Evolutionary conservation across 2,888 invertebrate species (phyloP).

Genomic region (Sesia bembeciformis): DNA sequence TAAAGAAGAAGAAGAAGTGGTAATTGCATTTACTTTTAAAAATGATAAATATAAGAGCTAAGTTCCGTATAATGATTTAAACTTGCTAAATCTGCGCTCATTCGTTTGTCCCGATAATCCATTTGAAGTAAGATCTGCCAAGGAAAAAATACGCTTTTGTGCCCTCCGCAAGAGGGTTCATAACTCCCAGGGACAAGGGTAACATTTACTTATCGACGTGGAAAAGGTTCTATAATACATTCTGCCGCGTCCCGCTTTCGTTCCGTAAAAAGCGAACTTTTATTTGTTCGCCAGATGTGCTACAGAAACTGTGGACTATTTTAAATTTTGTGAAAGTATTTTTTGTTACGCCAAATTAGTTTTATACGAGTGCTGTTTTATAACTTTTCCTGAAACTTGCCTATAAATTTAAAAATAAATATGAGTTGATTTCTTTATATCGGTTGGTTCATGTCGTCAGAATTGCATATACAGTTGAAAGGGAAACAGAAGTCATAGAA

Average conservation of each 20-base stretch:
- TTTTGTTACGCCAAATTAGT: not conserved
- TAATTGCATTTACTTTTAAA: not conserved
- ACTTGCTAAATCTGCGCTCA: slow-evolving; percentile 23
- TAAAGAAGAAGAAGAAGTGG: no score
- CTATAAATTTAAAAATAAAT: no score
- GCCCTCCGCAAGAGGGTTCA: slow-evolving; percentile 39
- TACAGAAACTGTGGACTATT: slow-evolving; percentile 15
- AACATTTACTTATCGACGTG: slow-evolving; percentile 67
- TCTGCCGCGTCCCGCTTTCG: slow-evolving; percentile 35
- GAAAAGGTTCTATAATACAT: slow-evolving; percentile 60
- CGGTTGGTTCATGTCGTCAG: no score
- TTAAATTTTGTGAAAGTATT: slow-evolving; percentile 26
- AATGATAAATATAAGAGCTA: not conserved
- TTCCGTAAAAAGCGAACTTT: slow-evolving; percentile 34
- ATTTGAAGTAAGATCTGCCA: slow-evolving; percentile 19
- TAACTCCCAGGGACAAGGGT: slow-evolving; percentile 55
- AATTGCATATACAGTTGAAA: no score
- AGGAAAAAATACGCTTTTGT: slow-evolving; percentile 39
- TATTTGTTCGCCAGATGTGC: slow-evolving; percentile 36
- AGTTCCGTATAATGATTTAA: slow-evolving; percentile 8
- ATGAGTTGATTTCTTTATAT: no score
- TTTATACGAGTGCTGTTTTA: not conserved
- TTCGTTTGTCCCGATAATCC: slow-evolving; percentile 22
- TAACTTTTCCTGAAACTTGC: no score
- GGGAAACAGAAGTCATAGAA: no score